These are phyloP conservation scores for Cotesia glomerata DNA, from an alignment of 1,140 invertebrate genomes.

Conservation along the genomic window DNA sequence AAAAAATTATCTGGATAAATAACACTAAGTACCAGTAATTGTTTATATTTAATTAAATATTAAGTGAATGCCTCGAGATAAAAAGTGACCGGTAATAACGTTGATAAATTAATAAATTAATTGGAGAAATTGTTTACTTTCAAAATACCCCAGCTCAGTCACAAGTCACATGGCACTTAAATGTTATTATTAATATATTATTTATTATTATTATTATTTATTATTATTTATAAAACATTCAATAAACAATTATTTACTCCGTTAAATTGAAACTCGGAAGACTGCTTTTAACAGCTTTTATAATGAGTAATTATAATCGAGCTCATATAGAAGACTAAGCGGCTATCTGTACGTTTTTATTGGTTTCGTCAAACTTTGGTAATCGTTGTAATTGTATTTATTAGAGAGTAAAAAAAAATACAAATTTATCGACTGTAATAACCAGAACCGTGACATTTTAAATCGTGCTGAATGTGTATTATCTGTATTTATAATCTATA, in stretches of 20 bases:
- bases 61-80: not conserved
- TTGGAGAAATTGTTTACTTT: not conserved
- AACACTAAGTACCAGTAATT: not conserved
- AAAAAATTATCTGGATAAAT: not conserved
- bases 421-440: not conserved
- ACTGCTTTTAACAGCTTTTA: too few relatives aligned
- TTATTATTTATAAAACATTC: not conserved
- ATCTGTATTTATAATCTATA: not conserved
- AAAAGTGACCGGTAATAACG: constrained; percentile 8
- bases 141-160: constrained; percentile 5
- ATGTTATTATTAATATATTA: not conserved
- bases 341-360: constrained; percentile 1
- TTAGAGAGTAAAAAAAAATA: not conserved
- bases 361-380: constrained; percentile 22
- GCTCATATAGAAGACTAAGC: too few relatives aligned
- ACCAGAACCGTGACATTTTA: not conserved
- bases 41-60: not conserved
- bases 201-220: not conserved
- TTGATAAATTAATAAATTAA: not conserved
- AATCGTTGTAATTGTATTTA: constrained; percentile 7
- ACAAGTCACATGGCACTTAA: constrained; percentile 22
- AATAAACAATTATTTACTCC: not conserved
- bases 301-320: too few relatives aligned
- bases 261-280: not conserved
- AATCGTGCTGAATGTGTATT: too few relatives aligned